Evolutionary conservation across 2,888 invertebrate genomes (phyloP).

Genomic region (Keiferia lycopersicella): DNA sequence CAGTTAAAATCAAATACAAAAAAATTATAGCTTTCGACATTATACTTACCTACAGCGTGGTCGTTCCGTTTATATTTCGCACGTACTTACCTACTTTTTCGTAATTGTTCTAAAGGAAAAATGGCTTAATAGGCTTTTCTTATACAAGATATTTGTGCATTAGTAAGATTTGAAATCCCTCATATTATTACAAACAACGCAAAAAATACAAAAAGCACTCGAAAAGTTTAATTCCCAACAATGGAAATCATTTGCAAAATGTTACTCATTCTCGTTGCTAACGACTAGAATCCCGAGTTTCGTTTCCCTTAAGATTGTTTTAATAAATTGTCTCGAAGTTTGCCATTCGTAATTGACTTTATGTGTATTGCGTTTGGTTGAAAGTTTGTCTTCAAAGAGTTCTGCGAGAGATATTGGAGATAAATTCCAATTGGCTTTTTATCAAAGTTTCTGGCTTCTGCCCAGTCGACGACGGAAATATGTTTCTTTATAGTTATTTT

Average conservation of each 20-base stretch:
- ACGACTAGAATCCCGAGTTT: not conserved
- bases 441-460: conserved; percentile 3
- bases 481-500: not conserved
- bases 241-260: not conserved
- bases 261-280: not conserved
- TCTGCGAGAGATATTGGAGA: conserved; percentile 5
- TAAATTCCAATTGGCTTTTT: conserved; percentile 8
- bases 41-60: too few relatives aligned
- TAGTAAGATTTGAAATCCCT: too few relatives aligned
- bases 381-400: conserved; percentile 15
- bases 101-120: too few relatives aligned
- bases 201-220: too few relatives aligned
- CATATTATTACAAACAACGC: too few relatives aligned
- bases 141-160: too few relatives aligned
- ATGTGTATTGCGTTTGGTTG: conserved; percentile 13
- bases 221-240: too few relatives aligned
- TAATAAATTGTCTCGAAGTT: conserved; percentile 16
- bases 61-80: too few relatives aligned
- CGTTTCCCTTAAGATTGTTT: conserved; percentile 8
- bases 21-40: too few relatives aligned
- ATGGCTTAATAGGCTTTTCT: too few relatives aligned
- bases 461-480: not conserved
- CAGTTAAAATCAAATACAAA: too few relatives aligned
- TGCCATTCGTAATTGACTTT: conserved; percentile 14
- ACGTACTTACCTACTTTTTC: too few relatives aligned